Evolutionary conservation across 2,888 invertebrate genomes (phyloP), one percentile per base, ranked within the genome.

Genomic region (Neoaliturus tenellus): DNA sequence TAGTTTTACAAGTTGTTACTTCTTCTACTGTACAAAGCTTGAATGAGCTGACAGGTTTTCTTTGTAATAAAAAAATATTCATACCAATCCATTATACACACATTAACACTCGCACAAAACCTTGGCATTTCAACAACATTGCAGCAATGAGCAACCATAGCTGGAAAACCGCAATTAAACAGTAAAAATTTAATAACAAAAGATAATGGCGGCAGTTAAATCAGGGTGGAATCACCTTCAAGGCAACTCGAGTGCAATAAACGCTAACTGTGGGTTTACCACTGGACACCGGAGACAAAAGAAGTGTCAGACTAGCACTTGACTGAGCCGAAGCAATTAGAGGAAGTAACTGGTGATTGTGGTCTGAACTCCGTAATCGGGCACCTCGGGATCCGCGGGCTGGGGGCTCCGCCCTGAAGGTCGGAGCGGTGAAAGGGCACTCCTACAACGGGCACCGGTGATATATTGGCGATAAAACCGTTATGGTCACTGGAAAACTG

Each of bases 161-260:
- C 28, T 28, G 25, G 10, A 25, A 62, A 62, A 62, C 62, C 28
- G 25, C 20, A 62, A 62, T 62, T 62, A 62, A 10, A 28, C 62
- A 62, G 62, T 62, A 31, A 62, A 62, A 62, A 12, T 12, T 62
- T 31, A 62, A 62, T 62, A 51, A 51, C 51, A 23, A 51, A 23
- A 62, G 62, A 28, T 31, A 62, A 55, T 55, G 55, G 55, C 8
- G 10, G 31, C 31, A 28, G 17, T 62, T 28, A 62, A 62, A 3
- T 28, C 4, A 62, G 62, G 12, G 6, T 17, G 48, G 14, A 28
- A 20, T 14, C 51, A 6, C 23, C 23, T 51, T 51, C 2, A 28
- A 62, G 17, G 14, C 62, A 14, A 12, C 12, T 28, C 28, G 62
- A 28, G 62, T 12, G 23, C 48, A 14, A 51, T 20, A 10, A 51